These are phyloP conservation scores for Neoarius graeffei DNA, from an alignment of 2,113 vertebrate species.

Conservation along the genomic window DNA sequence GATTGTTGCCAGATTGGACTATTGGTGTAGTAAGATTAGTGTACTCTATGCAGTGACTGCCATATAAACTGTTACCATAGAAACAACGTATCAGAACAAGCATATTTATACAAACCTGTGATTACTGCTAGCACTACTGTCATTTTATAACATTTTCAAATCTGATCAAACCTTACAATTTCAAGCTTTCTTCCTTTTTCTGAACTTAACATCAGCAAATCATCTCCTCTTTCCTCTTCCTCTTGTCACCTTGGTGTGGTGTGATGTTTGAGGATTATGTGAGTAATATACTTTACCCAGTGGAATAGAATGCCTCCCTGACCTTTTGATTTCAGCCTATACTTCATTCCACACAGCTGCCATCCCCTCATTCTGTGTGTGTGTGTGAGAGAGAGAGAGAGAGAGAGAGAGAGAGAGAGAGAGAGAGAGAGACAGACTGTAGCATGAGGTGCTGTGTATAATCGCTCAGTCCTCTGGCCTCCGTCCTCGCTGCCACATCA, in stretches of 20 bases:
- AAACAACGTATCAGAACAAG: background rate
- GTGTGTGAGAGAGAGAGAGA: slow-evolving; percentile 3
- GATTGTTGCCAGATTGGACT: no score
- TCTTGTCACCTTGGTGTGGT: slow-evolving; percentile 16
- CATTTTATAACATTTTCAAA: background rate
- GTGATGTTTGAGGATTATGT: slow-evolving; percentile 20
- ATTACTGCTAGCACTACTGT: no score
- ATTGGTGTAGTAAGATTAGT: no score
- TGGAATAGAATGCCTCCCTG: slow-evolving; percentile 42
- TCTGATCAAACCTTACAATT: background rate
- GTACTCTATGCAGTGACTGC: no score
- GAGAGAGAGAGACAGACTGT: background rate
- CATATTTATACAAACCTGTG: no score
- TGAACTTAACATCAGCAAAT: background rate
- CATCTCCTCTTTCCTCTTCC: background rate
- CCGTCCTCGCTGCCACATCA: slow-evolving; percentile 19
- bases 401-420: no score
- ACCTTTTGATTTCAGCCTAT: slow-evolving; percentile 46
- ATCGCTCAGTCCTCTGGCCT: slow-evolving; percentile 11
- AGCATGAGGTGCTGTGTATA: slow-evolving; percentile 10
- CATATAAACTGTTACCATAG: background rate
- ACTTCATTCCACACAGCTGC: slow-evolving; percentile 33
- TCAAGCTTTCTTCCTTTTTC: background rate
- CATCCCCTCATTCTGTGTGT: slow-evolving; percentile 3
- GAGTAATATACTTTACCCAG: slow-evolving; percentile 26